Evolutionary conservation across 2,888 invertebrate species (phyloP).

Genomic region (Isotomurus palustris): DNA sequence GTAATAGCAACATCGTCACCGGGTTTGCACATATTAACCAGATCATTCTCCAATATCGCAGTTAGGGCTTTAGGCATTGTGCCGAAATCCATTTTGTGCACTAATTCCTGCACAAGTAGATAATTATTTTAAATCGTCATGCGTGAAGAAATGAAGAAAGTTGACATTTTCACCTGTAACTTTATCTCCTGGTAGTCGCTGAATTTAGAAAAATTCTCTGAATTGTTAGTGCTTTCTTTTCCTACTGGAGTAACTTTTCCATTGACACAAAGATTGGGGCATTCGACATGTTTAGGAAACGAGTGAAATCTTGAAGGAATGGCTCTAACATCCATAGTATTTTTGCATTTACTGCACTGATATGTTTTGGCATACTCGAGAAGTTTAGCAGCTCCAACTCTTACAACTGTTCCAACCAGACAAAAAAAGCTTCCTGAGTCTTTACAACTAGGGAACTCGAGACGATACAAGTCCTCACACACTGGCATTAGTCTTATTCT

Average conservation of each 20-base stretch:
- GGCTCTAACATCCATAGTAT: conserved; percentile 19
- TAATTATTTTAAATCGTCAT: neutral
- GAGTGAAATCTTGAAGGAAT: conserved; percentile 52
- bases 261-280: conserved; percentile 56
- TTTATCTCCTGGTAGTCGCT: conserved; percentile 82
- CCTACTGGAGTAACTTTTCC: conserved; percentile 57
- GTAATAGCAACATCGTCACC: conserved; percentile 82
- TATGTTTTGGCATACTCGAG: conserved; percentile 70
- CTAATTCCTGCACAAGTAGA: conserved; percentile 62
- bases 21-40: conserved; percentile 80
- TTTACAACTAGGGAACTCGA: conserved; percentile 63
- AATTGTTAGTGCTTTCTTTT: conserved; percentile 1
- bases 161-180: conserved; percentile 60
- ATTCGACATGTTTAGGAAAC: conserved; percentile 58
- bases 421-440: conserved; percentile 69
- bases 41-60: conserved; percentile 75
- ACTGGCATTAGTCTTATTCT: conserved; percentile 63
- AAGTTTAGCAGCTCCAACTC: conserved; percentile 69
- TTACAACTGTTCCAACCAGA: conserved; percentile 72
- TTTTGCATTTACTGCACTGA: conserved; percentile 70
- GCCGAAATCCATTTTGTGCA: conserved; percentile 63
- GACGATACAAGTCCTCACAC: conserved; percentile 63
- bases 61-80: conserved; percentile 70
- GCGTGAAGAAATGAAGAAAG: neutral
- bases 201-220: conserved; percentile 53